These are phyloP conservation scores for Piezodorus guildinii DNA, from an alignment of 1,140 invertebrate species.

Conservation along the genomic window DNA sequence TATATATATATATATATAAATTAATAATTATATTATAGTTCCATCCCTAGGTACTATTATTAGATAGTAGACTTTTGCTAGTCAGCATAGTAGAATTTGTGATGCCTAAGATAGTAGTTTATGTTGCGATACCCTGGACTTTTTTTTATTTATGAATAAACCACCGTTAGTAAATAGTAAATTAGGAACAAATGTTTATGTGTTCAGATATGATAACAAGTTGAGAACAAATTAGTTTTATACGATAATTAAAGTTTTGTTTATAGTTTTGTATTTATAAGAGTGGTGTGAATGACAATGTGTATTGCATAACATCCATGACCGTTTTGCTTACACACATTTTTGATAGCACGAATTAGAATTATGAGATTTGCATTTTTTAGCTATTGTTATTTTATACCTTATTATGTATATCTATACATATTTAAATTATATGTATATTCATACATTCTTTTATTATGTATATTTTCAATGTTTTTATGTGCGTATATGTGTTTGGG, in stretches of 20 bases:
- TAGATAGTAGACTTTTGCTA: constrained; percentile 18
- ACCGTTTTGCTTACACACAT: constrained; percentile 12
- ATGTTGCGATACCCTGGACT: constrained; percentile 16
- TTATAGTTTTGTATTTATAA: constrained; percentile 14
- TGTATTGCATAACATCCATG: constrained; percentile 2
- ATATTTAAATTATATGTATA: constrained; percentile 7
- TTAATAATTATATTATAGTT: too few relatives aligned
- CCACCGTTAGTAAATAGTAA: constrained; percentile 20
- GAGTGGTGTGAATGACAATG: background rate
- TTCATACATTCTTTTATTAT: constrained; percentile 9
- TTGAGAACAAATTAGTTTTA: constrained; percentile 16
- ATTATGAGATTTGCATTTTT: constrained; percentile 4
- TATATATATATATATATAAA: too few relatives aligned
- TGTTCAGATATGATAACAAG: constrained; percentile 4
- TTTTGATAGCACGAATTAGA: background rate
- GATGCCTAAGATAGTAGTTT: constrained; percentile 19
- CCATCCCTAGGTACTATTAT: constrained; percentile 5
- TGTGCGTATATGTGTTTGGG: background rate
- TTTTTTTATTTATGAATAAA: constrained; percentile 17
- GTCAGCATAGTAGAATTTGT: constrained; percentile 21
- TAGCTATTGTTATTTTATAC: constrained; percentile 10
- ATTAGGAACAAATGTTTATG: constrained; percentile 13
- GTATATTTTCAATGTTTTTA: background rate
- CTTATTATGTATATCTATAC: constrained; percentile 11
- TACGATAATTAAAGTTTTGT: constrained; percentile 4